Evolutionary conservation across 2,888 invertebrate genomes (phyloP).

Genomic region (Erebia aethiops): DNA sequence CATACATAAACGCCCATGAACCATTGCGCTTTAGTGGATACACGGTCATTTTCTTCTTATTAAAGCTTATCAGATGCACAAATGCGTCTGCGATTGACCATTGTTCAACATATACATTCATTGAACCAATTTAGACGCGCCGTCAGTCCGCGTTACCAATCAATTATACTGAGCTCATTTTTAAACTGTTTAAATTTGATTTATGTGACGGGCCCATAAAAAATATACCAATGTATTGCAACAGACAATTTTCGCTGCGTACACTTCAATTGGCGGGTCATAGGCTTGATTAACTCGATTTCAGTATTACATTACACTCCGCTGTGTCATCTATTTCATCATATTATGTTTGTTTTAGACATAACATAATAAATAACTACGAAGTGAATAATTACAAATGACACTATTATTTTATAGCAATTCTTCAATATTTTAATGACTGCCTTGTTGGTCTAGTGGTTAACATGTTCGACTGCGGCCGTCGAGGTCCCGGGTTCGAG

Average conservation of each 20-base stretch:
- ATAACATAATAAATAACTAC: too few species aligned
- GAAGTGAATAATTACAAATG: too few species aligned
- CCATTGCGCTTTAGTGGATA: too few species aligned
- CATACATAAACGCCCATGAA: too few species aligned
- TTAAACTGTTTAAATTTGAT: conserved; percentile 44
- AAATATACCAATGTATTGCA: conserved; percentile 29
- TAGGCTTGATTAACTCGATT: conserved; percentile 35
- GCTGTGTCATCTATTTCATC: conserved; percentile 17
- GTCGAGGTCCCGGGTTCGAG: too few species aligned
- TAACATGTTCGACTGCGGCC: too few species aligned
- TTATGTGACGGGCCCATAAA: conserved; percentile 36
- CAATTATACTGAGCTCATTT: conserved; percentile 46
- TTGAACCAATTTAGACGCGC: conserved; percentile 52
- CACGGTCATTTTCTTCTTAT: background rate
- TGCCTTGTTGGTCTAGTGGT: too few species aligned
- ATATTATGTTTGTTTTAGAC: background rate
- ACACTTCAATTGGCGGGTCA: conserved; percentile 36
- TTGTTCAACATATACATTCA: conserved; percentile 43
- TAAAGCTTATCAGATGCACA: conserved; percentile 1
- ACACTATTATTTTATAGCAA: too few species aligned
- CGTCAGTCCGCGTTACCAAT: conserved; percentile 45
- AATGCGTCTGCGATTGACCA: conserved; percentile 35
- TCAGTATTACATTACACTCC: conserved; percentile 27
- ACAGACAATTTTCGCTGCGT: conserved; percentile 31
- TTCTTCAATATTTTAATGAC: too few species aligned